A percentile compares a stretch with the other conserved stretches of the same genome.
Conservation (phyloP, 2,797 vertebrate species). For the Microctenopoma lineatum region DNA sequence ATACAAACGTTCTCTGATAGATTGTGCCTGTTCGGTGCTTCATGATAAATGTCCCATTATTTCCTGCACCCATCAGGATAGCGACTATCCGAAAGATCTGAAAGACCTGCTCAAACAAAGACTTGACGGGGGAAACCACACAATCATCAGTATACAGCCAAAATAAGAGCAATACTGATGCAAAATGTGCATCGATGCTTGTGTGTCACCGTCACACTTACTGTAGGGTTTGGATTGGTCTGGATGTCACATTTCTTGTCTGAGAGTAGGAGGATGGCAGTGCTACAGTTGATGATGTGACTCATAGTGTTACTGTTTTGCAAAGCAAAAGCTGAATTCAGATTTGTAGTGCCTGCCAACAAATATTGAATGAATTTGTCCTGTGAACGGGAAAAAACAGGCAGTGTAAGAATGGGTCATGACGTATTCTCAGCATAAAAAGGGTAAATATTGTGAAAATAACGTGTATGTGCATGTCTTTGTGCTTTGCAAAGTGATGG, state of each 20-base stretch:
- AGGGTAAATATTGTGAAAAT: not conserved
- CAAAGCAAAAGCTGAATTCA: not conserved
- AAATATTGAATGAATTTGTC: conserved; percentile 33
- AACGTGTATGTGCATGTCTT: not conserved
- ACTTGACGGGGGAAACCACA: conserved; percentile 42
- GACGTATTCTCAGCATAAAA: not conserved
- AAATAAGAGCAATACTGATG: not conserved
- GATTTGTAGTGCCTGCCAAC: fast-evolving
- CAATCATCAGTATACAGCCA: not conserved
- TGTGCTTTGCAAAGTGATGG: conserved; percentile 1
- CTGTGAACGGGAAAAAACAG: conserved; percentile 41
- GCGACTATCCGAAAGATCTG: conserved; percentile 55
- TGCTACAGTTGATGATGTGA: conserved; percentile 62
- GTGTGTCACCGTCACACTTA: conserved; percentile 20
- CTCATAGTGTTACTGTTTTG: not conserved
- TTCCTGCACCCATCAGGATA: not conserved
- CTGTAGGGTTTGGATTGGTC: conserved; percentile 26
- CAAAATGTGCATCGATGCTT: not conserved
- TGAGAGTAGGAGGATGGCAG: conserved; percentile 63
- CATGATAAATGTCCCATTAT: not conserved
- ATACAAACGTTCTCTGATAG: conserved; percentile 70
- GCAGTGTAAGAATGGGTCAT: not conserved
- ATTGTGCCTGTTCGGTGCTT: conserved; percentile 61
- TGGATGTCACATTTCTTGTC: conserved; percentile 59
- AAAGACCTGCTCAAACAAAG: conserved; percentile 59